phyloP scores from a whole-genome alignment of 2,797 vertebrate species.

The Okamejei kenojei region DNA sequence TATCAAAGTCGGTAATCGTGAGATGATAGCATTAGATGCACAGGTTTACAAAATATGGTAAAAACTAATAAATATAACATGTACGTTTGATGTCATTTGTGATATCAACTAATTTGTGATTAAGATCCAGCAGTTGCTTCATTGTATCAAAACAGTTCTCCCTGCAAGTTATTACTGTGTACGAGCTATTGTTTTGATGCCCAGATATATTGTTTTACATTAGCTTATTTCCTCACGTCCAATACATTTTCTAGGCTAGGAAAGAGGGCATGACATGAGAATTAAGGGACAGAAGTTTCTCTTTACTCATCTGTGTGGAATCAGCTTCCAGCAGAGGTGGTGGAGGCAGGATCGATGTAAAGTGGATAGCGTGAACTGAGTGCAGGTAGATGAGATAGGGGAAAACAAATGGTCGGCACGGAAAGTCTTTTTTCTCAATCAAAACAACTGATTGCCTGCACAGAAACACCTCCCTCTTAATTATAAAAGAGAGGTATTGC shows the following conservation, averaged over 20 bases:
- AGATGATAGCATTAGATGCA: not conserved
- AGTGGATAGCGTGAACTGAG: too few relatives aligned
- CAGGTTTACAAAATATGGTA: not conserved
- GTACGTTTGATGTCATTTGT: not conserved
- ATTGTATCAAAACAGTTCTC: not conserved
- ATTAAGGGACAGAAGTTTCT: too few relatives aligned
- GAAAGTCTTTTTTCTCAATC: too few relatives aligned
- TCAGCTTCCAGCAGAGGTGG: too few relatives aligned
- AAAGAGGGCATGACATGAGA: too few relatives aligned
- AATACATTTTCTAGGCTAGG: not conserved
- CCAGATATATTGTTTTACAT: not conserved
- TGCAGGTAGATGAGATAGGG: too few relatives aligned
- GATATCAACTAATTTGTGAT: not conserved
- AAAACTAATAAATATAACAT: slow-evolving; percentile 6
- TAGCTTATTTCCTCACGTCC: not conserved
- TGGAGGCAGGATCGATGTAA: too few relatives aligned
- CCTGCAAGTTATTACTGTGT: not conserved
- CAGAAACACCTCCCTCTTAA: not conserved
- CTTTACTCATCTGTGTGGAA: too few relatives aligned
- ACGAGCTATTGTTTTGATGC: not conserved
- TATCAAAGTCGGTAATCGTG: slow-evolving; percentile 8
- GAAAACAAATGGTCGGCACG: too few relatives aligned
- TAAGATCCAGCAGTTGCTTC: not conserved
- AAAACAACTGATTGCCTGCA: not conserved
- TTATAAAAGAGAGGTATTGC: not conserved